Evolutionary conservation across 1,140 invertebrate species (phyloP).

Genomic region (Riptortus pedestris): DNA sequence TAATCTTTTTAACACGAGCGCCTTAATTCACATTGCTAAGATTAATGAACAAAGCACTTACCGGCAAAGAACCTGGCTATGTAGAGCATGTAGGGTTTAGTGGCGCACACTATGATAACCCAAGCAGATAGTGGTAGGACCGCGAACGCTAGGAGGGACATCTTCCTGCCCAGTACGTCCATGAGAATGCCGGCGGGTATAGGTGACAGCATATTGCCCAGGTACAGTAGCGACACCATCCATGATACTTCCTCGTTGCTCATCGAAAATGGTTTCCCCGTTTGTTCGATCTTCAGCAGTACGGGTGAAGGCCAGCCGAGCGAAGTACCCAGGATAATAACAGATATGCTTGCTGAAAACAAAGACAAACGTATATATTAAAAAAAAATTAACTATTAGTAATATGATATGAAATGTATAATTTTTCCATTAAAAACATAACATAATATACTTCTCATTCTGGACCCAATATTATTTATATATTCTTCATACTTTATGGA

Average conservation of each 20-base stretch:
- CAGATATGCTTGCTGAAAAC: conserved; percentile 31
- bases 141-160: conserved; percentile 56
- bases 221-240: conserved; percentile 29
- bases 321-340: conserved; percentile 45
- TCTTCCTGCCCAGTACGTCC: conserved; percentile 59
- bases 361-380: neutral
- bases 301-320: conserved; percentile 68
- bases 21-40: too few relatives aligned
- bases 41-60: too few relatives aligned
- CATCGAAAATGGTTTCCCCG: conserved; percentile 20
- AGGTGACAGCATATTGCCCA: conserved; percentile 29
- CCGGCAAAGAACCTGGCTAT: conserved; percentile 29
- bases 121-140: conserved; percentile 38
- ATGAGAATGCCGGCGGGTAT: conserved; percentile 44
- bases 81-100: conserved; percentile 20
- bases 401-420: too few relatives aligned
- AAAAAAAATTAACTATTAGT: neutral
- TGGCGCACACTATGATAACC: conserved; percentile 43
- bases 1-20: neutral
- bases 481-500: too few relatives aligned
- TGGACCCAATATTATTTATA: too few relatives aligned
- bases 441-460: too few relatives aligned
- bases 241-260: conserved; percentile 27
- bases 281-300: conserved; percentile 32
- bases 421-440: conserved; percentile 3